Evolutionary conservation across 2,888 invertebrate genomes (phyloP).

Genomic region (Elgonia sp.): DNA sequence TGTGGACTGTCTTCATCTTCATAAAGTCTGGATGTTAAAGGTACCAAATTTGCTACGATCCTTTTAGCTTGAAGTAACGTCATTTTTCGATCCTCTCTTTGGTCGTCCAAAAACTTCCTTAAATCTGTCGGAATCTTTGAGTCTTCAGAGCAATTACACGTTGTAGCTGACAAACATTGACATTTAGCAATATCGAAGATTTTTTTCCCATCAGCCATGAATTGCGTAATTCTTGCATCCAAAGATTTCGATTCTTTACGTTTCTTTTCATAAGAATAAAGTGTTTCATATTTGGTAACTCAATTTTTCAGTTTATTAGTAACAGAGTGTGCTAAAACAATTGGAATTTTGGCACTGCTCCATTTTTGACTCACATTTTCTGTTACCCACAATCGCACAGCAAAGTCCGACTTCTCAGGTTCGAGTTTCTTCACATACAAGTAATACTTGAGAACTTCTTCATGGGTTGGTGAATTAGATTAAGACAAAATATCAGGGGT

Average conservation of each 20-base stretch:
- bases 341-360: too few relatives aligned
- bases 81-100: slow-evolving; percentile 34
- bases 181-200: slow-evolving; percentile 48
- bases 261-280: too few relatives aligned
- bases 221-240: slow-evolving; percentile 25
- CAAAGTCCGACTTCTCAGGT: slow-evolving; percentile 14
- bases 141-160: slow-evolving; percentile 9
- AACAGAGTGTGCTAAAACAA: too few relatives aligned
- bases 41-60: not conserved
- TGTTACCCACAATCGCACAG: not conserved
- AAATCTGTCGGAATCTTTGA: slow-evolving; percentile 31
- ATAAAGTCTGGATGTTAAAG: slow-evolving; percentile 12
- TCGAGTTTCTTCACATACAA: slow-evolving; percentile 32
- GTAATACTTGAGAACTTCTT: slow-evolving; percentile 38
- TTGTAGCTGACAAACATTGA: slow-evolving; percentile 14
- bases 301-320: too few relatives aligned
- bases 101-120: slow-evolving; percentile 37
- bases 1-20: slow-evolving; percentile 23
- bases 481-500: slow-evolving; percentile 32
- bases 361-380: too few relatives aligned
- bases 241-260: slow-evolving; percentile 12
- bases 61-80: slow-evolving; percentile 36
- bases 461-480: slow-evolving; percentile 27
- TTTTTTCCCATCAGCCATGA: slow-evolving; percentile 29
- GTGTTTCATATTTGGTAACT: too few relatives aligned